Conservation (phyloP, 2,113 vertebrate genomes). For the Ciconia maguari region DNA sequence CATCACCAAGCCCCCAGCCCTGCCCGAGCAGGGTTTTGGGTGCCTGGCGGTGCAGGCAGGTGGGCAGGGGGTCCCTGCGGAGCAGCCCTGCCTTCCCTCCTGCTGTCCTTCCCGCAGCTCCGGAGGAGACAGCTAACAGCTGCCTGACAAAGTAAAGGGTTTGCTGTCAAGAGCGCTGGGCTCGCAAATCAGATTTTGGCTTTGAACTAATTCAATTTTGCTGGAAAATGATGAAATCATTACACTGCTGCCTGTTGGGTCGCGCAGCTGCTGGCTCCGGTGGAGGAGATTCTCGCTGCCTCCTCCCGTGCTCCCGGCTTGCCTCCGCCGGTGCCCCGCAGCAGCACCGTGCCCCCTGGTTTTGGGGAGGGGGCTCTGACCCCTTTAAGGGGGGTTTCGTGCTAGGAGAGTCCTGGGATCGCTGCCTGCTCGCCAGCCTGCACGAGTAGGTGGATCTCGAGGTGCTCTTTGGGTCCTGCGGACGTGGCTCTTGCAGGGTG, state of each 20-base stretch:
- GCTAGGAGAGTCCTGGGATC: background rate
- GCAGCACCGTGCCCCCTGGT: rapidly evolving
- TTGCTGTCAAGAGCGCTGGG: constrained; percentile 68
- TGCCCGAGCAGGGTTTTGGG: background rate
- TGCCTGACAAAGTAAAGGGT: constrained; percentile 74
- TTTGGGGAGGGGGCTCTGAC: background rate
- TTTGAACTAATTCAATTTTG: constrained; percentile 73
- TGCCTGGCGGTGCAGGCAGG: background rate
- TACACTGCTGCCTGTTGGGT: constrained; percentile 67
- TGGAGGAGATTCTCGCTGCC: background rate
- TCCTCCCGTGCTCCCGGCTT: rapidly evolving
- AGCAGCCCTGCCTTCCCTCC: background rate
- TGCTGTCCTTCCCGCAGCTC: background rate
- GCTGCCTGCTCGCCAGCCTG: background rate
- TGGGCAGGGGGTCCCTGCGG: background rate
- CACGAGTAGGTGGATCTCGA: background rate
- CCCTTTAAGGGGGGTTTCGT: background rate
- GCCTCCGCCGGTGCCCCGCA: background rate
- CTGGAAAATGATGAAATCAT: constrained; percentile 74
- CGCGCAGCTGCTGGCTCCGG: constrained; percentile 26
- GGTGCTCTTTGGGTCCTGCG: background rate
- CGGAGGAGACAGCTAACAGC: constrained; percentile 68
- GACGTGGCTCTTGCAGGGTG: background rate
- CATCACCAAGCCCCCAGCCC: background rate
- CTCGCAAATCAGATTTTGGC: constrained; percentile 74